Conservation (phyloP, 1,140 invertebrate genomes). For the Neoseiulus cucumeris region DNA sequence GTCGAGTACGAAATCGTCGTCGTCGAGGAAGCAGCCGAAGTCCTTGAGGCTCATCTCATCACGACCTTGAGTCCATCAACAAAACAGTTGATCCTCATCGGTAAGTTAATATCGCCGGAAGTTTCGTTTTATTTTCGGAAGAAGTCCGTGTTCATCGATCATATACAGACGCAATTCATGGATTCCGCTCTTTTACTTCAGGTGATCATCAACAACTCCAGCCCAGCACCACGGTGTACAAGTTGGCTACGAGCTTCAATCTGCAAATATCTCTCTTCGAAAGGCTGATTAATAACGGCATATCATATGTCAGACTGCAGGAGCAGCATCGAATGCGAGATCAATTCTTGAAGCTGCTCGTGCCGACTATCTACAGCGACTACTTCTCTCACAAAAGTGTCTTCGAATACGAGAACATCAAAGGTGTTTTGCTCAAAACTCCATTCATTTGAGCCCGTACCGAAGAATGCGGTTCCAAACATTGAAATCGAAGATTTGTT, state of each 20-base stretch:
- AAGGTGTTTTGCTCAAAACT: too few species aligned
- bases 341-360: conserved; percentile 27
- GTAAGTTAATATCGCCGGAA: too few species aligned
- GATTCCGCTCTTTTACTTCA: conserved; percentile 21
- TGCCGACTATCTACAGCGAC: conserved; percentile 25
- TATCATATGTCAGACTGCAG: conserved; percentile 29
- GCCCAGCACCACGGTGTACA: conserved; percentile 39
- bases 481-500: not conserved
- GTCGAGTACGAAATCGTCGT: conserved; percentile 42
- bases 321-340: conserved; percentile 31
- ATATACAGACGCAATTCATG: too few species aligned
- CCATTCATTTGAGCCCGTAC: too few species aligned
- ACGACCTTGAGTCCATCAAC: conserved; percentile 43
- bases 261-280: conserved; percentile 52
- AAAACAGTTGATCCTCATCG: conserved; percentile 60
- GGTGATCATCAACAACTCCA: conserved; percentile 39
- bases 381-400: conserved; percentile 4
- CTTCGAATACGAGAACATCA: not conserved
- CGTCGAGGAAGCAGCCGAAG: conserved; percentile 67
- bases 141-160: too few species aligned
- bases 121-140: not conserved
- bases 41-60: conserved; percentile 52
- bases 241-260: conserved; percentile 36
- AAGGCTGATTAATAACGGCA: conserved; percentile 39
- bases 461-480: too few species aligned